Evolutionary conservation across 2,113 vertebrate genomes (phyloP).

Genomic region (Indri indri): DNA sequence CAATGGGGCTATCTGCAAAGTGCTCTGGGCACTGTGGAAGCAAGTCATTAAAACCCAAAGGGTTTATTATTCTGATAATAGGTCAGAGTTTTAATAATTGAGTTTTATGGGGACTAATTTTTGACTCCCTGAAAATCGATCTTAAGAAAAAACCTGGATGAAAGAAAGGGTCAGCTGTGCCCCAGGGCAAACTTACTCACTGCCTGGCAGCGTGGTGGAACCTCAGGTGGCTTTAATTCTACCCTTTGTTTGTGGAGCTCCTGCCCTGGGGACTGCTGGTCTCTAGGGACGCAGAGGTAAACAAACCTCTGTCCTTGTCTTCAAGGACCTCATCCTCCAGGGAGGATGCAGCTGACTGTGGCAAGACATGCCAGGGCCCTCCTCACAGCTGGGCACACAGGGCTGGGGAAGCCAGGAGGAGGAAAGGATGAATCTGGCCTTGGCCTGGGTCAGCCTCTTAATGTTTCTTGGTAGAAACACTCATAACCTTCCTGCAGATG

Average conservation of each 20-base stretch:
- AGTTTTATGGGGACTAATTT: not conserved
- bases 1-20: not conserved
- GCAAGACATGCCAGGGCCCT: not conserved
- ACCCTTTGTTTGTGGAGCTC: not conserved
- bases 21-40: not conserved
- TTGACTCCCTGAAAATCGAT: not conserved
- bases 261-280: not conserved
- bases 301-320: not conserved
- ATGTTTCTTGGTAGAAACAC: not conserved
- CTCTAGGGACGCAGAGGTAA: not conserved
- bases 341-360: not conserved
- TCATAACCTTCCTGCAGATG: not conserved
- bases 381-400: too few relatives aligned
- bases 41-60: not conserved
- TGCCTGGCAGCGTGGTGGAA: accelerated
- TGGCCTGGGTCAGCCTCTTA: not conserved
- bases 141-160: not conserved
- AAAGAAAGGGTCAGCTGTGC: not conserved
- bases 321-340: not conserved
- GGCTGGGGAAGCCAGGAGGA: not conserved
- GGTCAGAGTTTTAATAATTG: not conserved
- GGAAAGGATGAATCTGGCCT: not conserved
- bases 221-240: not conserved
- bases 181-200: accelerated
- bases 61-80: not conserved